Evolutionary conservation across 2,113 vertebrate genomes (phyloP).

Genomic region (Colistium nudipinnis): DNA sequence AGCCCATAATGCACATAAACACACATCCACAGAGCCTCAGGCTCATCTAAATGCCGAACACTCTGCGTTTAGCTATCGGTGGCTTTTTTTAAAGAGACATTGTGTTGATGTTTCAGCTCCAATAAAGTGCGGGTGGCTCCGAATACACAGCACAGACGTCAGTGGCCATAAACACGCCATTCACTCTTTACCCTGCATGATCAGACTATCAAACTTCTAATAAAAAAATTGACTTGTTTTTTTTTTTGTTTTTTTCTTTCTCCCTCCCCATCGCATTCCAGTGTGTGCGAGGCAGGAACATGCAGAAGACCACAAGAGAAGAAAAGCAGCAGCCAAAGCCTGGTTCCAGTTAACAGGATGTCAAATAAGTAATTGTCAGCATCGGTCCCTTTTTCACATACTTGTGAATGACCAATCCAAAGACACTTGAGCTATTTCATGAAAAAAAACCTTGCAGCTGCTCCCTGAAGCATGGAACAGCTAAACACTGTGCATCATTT

Average conservation of each 20-base stretch:
- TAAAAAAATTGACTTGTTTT: neutral
- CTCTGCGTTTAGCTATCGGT: slow-evolving; percentile 24
- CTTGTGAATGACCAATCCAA: slow-evolving; percentile 29
- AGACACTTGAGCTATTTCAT: slow-evolving; percentile 26
- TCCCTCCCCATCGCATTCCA: neutral
- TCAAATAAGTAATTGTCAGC: slow-evolving; percentile 23
- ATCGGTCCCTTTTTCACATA: slow-evolving; percentile 5
- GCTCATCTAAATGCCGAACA: slow-evolving; percentile 47
- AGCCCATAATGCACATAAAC: slow-evolving; percentile 12
- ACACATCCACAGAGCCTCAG: slow-evolving; percentile 26
- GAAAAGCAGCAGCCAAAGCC: slow-evolving; percentile 14
- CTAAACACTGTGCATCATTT: slow-evolving; percentile 51
- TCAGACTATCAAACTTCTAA: slow-evolving; percentile 24
- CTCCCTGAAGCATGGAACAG: slow-evolving; percentile 48
- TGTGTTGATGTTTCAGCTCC: slow-evolving; percentile 51
- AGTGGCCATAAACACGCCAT: slow-evolving; percentile 23
- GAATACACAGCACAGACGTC: slow-evolving; percentile 38
- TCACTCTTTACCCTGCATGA: slow-evolving; percentile 9
- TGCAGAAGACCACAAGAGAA: slow-evolving; percentile 14
- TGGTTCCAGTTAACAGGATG: slow-evolving; percentile 40
- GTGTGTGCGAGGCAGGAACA: neutral
- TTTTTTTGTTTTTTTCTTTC: neutral
- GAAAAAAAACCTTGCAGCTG: neutral
- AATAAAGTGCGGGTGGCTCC: slow-evolving; percentile 46
- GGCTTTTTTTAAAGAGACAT: slow-evolving; percentile 32